Percentiles rank a stretch among this genome's conserved stretches.
Conservation (phyloP, 2,797 vertebrate species). For the Pyrocephalus nanus region DNA sequence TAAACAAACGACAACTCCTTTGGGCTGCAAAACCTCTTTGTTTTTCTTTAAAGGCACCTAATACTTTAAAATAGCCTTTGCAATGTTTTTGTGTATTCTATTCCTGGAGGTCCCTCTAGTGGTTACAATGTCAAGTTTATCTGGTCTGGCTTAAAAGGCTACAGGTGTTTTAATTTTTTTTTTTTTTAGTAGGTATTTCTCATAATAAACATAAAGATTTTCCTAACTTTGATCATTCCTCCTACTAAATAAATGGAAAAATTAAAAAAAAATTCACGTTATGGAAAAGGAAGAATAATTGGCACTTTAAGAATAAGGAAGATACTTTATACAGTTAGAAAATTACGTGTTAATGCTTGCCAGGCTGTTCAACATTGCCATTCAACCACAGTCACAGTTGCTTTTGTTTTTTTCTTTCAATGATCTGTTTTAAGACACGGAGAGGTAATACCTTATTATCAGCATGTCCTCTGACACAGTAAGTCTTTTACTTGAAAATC, state of each 20-base stretch:
- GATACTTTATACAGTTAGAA: background rate
- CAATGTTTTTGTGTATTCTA: background rate
- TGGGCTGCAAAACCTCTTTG: background rate
- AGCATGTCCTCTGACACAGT: background rate
- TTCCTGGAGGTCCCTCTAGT: conserved; percentile 68
- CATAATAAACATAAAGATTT: background rate
- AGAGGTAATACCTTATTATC: background rate
- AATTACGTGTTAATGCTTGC: background rate
- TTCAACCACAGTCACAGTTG: background rate
- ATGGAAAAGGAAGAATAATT: background rate
- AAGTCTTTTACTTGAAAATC: background rate
- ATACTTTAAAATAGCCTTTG: background rate
- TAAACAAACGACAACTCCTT: background rate
- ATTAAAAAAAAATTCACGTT: background rate
- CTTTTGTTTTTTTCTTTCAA: background rate
- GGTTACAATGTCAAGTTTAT: background rate
- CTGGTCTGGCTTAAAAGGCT: background rate
- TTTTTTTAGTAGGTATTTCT: background rate
- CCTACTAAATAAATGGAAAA: background rate
- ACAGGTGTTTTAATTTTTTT: background rate
- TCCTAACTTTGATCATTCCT: background rate
- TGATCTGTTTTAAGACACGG: background rate
- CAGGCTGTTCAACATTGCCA: background rate
- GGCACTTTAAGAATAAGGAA: background rate
- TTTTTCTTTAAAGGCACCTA: background rate